These are phyloP conservation scores for Drosophila rellima DNA, from an alignment of 2,888 invertebrate genomes.

Conservation along the genomic window DNA sequence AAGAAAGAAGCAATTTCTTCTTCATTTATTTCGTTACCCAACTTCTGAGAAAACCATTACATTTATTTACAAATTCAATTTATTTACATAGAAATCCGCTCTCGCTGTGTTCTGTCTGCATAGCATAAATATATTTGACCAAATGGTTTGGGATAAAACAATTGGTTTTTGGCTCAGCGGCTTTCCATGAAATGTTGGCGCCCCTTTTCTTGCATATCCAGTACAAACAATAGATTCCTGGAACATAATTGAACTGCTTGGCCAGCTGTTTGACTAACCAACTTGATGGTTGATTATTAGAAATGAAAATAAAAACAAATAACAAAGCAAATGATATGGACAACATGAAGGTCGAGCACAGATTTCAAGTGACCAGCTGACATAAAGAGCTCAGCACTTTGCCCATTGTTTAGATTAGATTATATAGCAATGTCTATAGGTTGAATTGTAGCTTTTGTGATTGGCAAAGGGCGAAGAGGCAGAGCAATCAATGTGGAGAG, in stretches of 20 bases:
- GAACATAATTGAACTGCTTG: constrained; percentile 26
- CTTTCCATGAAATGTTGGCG: constrained; percentile 22
- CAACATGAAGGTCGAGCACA: constrained; percentile 37
- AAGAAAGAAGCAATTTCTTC: background rate
- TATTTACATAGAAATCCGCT: constrained; percentile 16
- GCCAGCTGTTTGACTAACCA: constrained; percentile 21
- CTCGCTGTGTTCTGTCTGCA: constrained; percentile 8
- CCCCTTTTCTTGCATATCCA: constrained; percentile 1
- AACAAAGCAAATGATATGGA: constrained; percentile 6
- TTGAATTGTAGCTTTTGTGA: constrained; percentile 31
- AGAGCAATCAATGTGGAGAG: constrained; percentile 8
- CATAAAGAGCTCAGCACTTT: constrained; percentile 36
- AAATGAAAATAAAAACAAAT: constrained; percentile 9
- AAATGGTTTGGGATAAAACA: constrained; percentile 10
- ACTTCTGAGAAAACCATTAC: background rate
- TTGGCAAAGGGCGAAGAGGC: constrained; percentile 27
- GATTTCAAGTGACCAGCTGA: constrained; percentile 35
- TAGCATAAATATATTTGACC: constrained; percentile 25
- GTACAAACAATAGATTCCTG: constrained; percentile 30
- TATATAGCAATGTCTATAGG: constrained; percentile 33
- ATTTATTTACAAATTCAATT: constrained; percentile 2
- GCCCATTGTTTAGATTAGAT: constrained; percentile 55
- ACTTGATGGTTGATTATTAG: background rate
- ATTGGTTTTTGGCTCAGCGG: constrained; percentile 17
- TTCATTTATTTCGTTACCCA: background rate